phyloP scores from a whole-genome alignment of 2,888 invertebrate genomes.

The Apocheima hispidaria region DNA sequence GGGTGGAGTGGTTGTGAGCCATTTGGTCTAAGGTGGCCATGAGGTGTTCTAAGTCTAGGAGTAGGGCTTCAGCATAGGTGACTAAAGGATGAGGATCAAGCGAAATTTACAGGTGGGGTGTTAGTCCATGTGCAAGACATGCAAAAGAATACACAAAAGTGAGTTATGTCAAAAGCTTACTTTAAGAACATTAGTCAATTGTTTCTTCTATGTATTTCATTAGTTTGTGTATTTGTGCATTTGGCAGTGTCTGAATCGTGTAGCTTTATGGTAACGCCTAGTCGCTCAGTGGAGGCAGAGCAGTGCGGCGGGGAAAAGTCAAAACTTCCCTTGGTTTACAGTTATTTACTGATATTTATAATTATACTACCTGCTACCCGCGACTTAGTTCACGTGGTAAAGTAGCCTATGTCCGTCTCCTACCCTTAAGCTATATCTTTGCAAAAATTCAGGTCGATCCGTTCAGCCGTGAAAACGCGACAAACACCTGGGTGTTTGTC shows the following conservation, averaged over 20 bases:
- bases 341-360: too few species aligned
- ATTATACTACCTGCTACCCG: too few species aligned
- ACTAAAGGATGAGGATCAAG: constrained; percentile 76
- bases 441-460: too few species aligned
- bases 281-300: too few species aligned
- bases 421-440: too few species aligned
- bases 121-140: constrained; percentile 84
- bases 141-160: constrained; percentile 74
- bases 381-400: too few species aligned
- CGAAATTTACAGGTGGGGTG: constrained; percentile 68
- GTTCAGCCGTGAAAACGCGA: too few species aligned
- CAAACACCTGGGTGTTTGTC: too few species aligned
- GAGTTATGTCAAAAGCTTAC: constrained; percentile 30
- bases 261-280: too few species aligned
- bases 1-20: constrained; percentile 83
- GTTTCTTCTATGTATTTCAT: constrained; percentile 14
- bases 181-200: constrained; percentile 25
- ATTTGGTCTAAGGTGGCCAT: constrained; percentile 86
- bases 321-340: too few species aligned
- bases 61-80: constrained; percentile 84
- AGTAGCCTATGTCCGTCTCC: too few species aligned
- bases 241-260: constrained; percentile 4
- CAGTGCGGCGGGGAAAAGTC: too few species aligned
- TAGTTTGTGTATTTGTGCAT: constrained; percentile 7
- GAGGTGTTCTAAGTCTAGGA: constrained; percentile 85